Conservation (phyloP, 30 jellyfish, hydroid and myxozoan genomes). For the Cassiopea xamachana region DNA sequence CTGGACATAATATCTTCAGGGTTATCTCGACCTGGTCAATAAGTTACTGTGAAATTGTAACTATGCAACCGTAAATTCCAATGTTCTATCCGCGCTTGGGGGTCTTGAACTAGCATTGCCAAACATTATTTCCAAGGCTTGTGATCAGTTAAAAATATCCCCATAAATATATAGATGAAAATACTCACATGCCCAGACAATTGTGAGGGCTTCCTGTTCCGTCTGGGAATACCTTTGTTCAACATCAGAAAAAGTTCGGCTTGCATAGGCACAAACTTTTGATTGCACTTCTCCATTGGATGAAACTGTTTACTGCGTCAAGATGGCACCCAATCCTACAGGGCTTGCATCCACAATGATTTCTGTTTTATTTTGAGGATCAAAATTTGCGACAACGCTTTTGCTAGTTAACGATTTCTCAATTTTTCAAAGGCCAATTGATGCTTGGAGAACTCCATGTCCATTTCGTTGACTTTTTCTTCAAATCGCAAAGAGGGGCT, state of each 20-base stretch:
- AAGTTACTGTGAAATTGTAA: constrained; percentile 4
- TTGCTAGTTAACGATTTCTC: constrained; percentile 35
- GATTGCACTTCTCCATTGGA: constrained; percentile 1
- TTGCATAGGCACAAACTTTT: constrained; percentile 28
- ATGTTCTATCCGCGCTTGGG: constrained; percentile 41
- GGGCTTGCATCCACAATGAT: constrained; percentile 53
- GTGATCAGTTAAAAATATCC: constrained; percentile 33
- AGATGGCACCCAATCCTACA: constrained; percentile 43
- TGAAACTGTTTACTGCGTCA: constrained; percentile 4
- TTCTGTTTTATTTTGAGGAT: constrained; percentile 18
- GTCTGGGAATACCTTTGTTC: constrained; percentile 53
- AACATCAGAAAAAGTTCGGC: constrained; percentile 15
- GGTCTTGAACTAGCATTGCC: constrained; percentile 33
- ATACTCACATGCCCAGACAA: constrained; percentile 37
- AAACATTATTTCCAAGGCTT: constrained; percentile 35
- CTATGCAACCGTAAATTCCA: constrained; percentile 38
- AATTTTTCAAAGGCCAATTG: constrained; percentile 35
- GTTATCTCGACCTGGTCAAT: constrained; percentile 38
- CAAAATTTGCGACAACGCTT: constrained; percentile 41
- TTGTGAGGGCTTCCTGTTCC: constrained; percentile 32
- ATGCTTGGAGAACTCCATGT: neutral
- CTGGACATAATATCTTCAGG: constrained; percentile 42
- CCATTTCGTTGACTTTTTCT: neutral
- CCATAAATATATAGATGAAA: constrained; percentile 35
- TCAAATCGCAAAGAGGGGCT: neutral